These are phyloP conservation scores for Eristalinus sepulchralis DNA, from an alignment of 2,888 invertebrate genomes.

Conservation along the genomic window DNA sequence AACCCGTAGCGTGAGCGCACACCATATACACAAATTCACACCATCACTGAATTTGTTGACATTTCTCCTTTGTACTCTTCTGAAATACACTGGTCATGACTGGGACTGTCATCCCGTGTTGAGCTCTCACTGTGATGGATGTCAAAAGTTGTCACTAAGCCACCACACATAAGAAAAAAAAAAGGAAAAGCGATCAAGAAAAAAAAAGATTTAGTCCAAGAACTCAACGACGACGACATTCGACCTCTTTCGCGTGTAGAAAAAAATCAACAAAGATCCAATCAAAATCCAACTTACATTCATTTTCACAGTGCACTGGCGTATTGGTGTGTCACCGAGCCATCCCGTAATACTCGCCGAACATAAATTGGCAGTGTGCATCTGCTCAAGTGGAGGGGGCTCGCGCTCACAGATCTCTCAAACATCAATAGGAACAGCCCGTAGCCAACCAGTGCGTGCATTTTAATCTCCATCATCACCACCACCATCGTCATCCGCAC, in stretches of 20 bases:
- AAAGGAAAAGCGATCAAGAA: background rate
- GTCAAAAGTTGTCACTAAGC: constrained; percentile 61
- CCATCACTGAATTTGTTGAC: constrained; percentile 39
- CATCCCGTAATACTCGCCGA: background rate
- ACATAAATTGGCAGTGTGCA: background rate
- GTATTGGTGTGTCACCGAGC: background rate
- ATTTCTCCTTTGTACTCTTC: constrained; percentile 20
- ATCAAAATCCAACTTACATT: constrained; percentile 27
- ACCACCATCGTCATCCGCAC: background rate
- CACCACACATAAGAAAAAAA: constrained; percentile 35
- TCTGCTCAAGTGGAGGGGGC: constrained; percentile 22
- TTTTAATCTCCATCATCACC: background rate
- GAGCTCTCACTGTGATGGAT: constrained; percentile 50
- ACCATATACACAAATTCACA: background rate
- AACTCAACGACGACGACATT: constrained; percentile 66
- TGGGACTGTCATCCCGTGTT: constrained; percentile 33
- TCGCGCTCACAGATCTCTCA: constrained; percentile 55
- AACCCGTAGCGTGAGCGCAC: background rate
- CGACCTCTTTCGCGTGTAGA: constrained; percentile 60
- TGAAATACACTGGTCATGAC: background rate
- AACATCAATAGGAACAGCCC: constrained; percentile 31
- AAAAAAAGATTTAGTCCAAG: constrained; percentile 54
- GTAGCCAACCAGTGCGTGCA: constrained; percentile 17
- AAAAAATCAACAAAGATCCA: constrained; percentile 55
- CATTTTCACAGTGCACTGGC: background rate